Conservation (phyloP, 2,113 vertebrate species). For the Nesoenas mayeri region DNA sequence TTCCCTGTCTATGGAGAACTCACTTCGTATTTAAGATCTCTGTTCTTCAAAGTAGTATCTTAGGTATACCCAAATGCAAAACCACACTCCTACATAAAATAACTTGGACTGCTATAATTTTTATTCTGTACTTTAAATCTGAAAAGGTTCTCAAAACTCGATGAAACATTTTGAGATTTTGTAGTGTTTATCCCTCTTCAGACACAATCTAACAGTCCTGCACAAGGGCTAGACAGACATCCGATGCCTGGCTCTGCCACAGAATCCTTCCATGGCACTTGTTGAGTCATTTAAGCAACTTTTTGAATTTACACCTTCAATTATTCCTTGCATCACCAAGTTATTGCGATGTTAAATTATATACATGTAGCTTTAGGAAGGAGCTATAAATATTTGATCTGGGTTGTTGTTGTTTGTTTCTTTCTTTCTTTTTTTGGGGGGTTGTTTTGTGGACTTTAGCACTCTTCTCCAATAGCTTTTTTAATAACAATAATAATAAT, state of each 20-base stretch:
- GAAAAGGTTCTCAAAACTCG: neutral
- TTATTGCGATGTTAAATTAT: neutral
- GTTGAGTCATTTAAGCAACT: fast-evolving
- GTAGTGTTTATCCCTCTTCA: neutral
- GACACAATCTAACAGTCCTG: neutral
- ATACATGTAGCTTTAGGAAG: neutral
- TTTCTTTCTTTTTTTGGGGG: too few species aligned
- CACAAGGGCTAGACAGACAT: neutral
- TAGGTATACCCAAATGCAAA: neutral
- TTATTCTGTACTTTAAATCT: neutral
- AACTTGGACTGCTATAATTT: neutral
- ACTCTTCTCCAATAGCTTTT: neutral
- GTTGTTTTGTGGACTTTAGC: neutral
- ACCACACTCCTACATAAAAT: neutral
- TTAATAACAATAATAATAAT: neutral
- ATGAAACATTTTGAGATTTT: neutral
- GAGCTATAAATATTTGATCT: neutral
- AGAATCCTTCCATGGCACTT: neutral
- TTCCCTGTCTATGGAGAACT: neutral
- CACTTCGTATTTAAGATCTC: neutral
- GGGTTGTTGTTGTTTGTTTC: neutral
- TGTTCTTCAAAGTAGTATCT: neutral
- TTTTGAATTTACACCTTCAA: neutral
- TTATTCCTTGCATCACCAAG: neutral
- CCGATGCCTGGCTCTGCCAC: neutral